phyloP scores from a whole-genome alignment of 2,888 invertebrate species.

The Argyresthia albistria region DNA sequence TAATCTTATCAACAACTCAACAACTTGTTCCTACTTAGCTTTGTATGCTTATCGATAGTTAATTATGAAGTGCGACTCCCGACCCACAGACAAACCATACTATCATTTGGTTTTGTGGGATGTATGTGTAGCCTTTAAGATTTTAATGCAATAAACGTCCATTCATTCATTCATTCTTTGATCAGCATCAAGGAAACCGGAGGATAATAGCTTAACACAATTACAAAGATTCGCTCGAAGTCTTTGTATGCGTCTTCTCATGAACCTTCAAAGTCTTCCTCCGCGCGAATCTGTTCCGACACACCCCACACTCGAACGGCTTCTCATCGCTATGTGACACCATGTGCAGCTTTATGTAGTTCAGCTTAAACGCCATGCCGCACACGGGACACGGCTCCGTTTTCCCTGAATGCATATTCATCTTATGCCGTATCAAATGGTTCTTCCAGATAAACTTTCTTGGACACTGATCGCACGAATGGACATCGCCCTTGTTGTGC shows the following conservation, averaged over 20 bases:
- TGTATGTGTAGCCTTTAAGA: no score
- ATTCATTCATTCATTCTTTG: no score
- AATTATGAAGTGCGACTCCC: no score
- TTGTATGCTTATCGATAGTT: no score
- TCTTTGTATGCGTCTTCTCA: neutral
- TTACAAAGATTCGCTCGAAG: no score
- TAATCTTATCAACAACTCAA: no score
- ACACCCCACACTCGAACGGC: constrained; percentile 14
- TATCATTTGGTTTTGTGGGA: no score
- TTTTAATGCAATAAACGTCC: no score
- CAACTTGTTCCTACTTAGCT: no score
- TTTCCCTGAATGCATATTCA: constrained; percentile 66
- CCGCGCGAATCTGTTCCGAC: constrained; percentile 14
- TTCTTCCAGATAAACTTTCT: constrained; percentile 16
- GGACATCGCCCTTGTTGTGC: neutral
- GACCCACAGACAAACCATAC: no score
- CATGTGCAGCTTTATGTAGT: constrained; percentile 22
- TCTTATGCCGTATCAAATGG: constrained; percentile 57
- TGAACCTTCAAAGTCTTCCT: constrained; percentile 1
- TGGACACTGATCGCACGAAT: constrained; percentile 10
- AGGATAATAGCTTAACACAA: no score
- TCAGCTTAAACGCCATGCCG: constrained; percentile 33
- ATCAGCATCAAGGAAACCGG: no score
- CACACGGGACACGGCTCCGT: constrained; percentile 59
- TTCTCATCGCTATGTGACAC: constrained; percentile 15